Percentiles rank a stretch among this genome's conserved stretches.
Conservation (phyloP, 2,113 vertebrate genomes). For the Phrynocephalus versicolor region DNA sequence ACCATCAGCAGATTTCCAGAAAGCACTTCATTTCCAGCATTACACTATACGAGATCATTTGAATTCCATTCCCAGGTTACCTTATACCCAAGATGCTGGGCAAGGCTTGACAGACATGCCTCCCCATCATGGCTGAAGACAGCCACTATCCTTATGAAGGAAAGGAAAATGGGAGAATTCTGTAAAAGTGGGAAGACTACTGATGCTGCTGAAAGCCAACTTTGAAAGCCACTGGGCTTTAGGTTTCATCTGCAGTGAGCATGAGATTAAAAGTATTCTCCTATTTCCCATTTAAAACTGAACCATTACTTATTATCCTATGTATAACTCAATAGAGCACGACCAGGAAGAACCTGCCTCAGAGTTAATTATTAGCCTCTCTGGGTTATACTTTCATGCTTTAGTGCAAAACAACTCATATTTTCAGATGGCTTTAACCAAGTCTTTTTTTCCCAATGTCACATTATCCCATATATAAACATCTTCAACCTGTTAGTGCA, state of each 20-base stretch:
- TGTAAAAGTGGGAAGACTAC: neutral
- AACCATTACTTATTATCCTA: neutral
- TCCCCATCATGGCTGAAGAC: neutral
- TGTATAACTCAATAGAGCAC: neutral
- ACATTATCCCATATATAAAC: constrained; percentile 1
- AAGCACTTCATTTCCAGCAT: too few relatives aligned
- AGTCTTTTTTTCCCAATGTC: neutral
- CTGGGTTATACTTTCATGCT: neutral
- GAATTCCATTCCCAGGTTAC: too few relatives aligned
- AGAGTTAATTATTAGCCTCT: neutral
- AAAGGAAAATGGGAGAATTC: neutral
- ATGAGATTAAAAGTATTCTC: too few relatives aligned
- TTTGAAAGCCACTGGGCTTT: neutral
- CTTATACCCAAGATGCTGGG: too few relatives aligned
- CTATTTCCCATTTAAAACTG: neutral
- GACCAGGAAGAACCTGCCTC: neutral
- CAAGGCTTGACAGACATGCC: too few relatives aligned
- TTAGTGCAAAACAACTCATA: neutral
- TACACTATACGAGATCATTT: too few relatives aligned
- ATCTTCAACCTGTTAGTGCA: constrained; percentile 11
- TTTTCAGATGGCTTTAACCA: neutral
- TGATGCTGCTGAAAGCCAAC: too few relatives aligned
- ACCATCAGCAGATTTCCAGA: too few relatives aligned
- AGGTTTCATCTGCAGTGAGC: neutral
- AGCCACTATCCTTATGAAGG: neutral